Percentiles rank a stretch among this genome's conserved stretches.
These are phyloP conservation scores for Invenusta paracnida DNA, from an alignment of 2,888 invertebrate genomes.

Conservation along the genomic window DNA sequence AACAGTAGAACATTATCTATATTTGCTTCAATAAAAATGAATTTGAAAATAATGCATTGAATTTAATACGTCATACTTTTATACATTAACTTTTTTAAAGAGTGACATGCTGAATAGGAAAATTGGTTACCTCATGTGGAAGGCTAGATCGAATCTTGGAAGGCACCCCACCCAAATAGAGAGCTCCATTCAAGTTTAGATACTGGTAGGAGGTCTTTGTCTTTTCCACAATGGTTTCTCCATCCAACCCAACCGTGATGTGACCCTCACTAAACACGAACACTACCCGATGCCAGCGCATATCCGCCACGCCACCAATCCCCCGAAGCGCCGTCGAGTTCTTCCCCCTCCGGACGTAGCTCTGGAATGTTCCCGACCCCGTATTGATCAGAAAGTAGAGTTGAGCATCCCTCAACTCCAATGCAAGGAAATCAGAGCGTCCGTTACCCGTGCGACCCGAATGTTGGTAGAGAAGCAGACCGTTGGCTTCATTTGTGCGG, in stretches of 20 bases:
- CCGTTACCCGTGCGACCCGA: slow-evolving; percentile 61
- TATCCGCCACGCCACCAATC: slow-evolving; percentile 16
- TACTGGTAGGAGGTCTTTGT: slow-evolving; percentile 11
- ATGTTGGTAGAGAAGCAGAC: slow-evolving; percentile 73
- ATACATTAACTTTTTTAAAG: no score
- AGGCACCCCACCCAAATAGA: slow-evolving; percentile 36
- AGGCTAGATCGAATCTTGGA: slow-evolving; percentile 18
- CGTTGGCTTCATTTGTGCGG: slow-evolving; percentile 87
- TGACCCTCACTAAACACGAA: slow-evolving; percentile 37
- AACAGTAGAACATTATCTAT: no score
- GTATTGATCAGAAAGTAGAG: slow-evolving; percentile 71
- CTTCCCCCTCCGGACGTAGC: not conserved
- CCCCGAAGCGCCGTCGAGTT: not conserved
- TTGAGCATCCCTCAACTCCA: slow-evolving; percentile 87
- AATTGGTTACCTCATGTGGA: slow-evolving; percentile 13
- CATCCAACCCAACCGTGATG: slow-evolving; percentile 7
- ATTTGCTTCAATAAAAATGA: no score
- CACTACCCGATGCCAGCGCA: slow-evolving; percentile 12
- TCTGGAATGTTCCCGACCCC: slow-evolving; percentile 37
- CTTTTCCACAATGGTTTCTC: not conserved
- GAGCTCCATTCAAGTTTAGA: slow-evolving; percentile 11
- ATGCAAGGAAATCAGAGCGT: slow-evolving; percentile 76
- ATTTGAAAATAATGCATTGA: no score
- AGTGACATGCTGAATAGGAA: no score
- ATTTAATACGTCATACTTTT: no score